These are phyloP conservation scores for Philopotamus ludificatus DNA, from an alignment of 1,140 invertebrate species.

Conservation along the genomic window DNA sequence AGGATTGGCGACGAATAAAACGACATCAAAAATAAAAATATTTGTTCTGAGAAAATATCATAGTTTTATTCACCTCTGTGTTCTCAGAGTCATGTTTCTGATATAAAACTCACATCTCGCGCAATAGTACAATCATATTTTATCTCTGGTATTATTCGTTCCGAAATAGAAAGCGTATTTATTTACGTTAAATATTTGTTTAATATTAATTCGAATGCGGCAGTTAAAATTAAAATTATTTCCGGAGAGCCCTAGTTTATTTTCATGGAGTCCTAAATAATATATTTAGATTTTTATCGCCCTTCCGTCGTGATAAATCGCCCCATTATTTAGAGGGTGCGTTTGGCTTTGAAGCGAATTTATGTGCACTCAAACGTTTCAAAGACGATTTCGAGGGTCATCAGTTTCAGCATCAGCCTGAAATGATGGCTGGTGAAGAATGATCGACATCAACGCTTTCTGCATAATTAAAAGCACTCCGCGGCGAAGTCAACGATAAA, in stretches of 20 bases:
- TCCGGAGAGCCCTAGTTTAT: not conserved
- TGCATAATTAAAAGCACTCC: slow-evolving; percentile 1
- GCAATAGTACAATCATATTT: too few relatives aligned
- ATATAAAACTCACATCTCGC: too few relatives aligned
- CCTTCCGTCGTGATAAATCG: slow-evolving; percentile 9
- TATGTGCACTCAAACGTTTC: slow-evolving; percentile 12
- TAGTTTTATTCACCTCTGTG: too few relatives aligned
- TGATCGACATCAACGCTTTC: not conserved
- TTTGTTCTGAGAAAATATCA: too few relatives aligned
- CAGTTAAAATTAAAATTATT: not conserved
- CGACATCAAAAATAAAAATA: too few relatives aligned
- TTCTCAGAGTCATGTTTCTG: too few relatives aligned
- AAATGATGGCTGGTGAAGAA: slow-evolving; percentile 1
- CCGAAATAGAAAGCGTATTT: too few relatives aligned
- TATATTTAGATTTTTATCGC: slow-evolving; percentile 22
- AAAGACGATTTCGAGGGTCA: slow-evolving; percentile 3
- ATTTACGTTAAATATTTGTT: too few relatives aligned
- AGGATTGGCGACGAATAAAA: too few relatives aligned
- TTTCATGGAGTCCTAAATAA: slow-evolving; percentile 2
- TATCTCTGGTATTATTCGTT: too few relatives aligned
- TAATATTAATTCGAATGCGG: too few relatives aligned
- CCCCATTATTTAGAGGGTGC: slow-evolving; percentile 12
- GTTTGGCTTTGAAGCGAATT: slow-evolving; percentile 24
- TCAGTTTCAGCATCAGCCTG: not conserved
- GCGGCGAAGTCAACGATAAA: too few relatives aligned